Evolutionary conservation across 1,140 invertebrate species (phyloP).

Genomic region (Bicyclus anynana): DNA sequence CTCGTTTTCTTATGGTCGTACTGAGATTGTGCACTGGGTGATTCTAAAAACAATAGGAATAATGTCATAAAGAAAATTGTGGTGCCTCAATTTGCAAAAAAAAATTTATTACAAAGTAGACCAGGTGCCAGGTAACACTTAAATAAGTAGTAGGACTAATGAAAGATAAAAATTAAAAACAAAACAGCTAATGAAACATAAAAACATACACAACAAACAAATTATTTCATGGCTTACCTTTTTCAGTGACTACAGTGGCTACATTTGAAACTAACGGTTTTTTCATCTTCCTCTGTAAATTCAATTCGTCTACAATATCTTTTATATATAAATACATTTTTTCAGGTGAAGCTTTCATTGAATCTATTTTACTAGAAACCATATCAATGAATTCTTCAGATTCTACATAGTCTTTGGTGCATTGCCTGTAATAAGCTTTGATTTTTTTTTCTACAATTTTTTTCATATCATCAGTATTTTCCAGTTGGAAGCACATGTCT

Average conservation of each 20-base stretch:
- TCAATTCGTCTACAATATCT: conserved; percentile 70
- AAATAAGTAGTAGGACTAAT: too few species aligned
- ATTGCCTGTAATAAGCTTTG: conserved; percentile 66
- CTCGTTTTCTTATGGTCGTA: conserved; percentile 50
- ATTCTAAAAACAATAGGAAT: not conserved
- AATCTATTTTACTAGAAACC: conserved; percentile 56
- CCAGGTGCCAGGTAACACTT: too few species aligned
- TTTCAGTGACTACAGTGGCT: not conserved
- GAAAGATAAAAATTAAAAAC: too few species aligned
- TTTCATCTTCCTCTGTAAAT: conserved; percentile 56
- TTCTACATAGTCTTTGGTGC: conserved; percentile 61
- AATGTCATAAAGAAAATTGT: too few species aligned
- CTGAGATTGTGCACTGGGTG: conserved; percentile 24
- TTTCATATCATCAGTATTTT: conserved; percentile 67
- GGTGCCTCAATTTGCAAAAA: too few species aligned
- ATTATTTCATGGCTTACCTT: conserved; percentile 3
- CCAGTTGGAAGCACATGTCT: conserved; percentile 57
- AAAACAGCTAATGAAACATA: too few species aligned
- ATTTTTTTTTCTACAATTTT: conserved; percentile 71
- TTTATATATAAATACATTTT: conserved; percentile 71
- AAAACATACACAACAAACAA: too few species aligned
- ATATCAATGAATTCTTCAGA: conserved; percentile 66
- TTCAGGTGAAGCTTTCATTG: conserved; percentile 55
- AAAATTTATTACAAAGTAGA: too few species aligned
- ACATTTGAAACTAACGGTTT: conserved; percentile 27